phyloP scores from a whole-genome alignment of 2,113 vertebrate species.

The Irena cyanogastra region DNA sequence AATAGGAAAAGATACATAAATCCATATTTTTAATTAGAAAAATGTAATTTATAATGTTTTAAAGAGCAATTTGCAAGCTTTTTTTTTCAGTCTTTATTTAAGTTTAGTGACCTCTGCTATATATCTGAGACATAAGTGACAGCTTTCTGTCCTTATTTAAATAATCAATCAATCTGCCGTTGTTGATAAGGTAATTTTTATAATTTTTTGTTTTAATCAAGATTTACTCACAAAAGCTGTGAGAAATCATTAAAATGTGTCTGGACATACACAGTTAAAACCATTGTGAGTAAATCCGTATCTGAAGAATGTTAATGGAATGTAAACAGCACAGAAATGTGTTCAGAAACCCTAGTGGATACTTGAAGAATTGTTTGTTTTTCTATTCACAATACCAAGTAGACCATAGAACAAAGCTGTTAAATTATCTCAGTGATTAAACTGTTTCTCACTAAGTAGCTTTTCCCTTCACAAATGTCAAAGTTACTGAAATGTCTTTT shows the following conservation, averaged over 20 bases:
- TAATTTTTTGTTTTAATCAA: not conserved
- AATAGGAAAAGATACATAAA: not conserved
- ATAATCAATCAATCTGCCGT: not conserved
- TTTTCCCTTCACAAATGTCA: not conserved
- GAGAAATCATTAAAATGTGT: not conserved
- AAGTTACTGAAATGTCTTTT: not conserved
- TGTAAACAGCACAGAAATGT: not conserved
- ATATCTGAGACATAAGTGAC: not conserved
- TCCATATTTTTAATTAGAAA: not conserved
- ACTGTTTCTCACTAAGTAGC: not conserved
- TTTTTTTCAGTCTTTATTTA: not conserved
- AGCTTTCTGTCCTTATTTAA: not conserved
- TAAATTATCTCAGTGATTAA: not conserved
- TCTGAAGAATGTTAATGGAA: not conserved
- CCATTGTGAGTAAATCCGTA: not conserved
- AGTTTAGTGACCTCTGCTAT: not conserved
- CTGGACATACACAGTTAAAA: not conserved
- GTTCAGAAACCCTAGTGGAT: not conserved
- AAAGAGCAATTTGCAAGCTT: not conserved
- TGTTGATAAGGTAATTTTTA: not conserved
- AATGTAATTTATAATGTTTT: not conserved
- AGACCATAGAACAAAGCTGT: not conserved
- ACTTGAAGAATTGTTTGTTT: not conserved
- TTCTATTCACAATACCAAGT: not conserved
- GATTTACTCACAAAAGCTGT: not conserved